Percentiles rank a stretch among this genome's conserved stretches.
These are phyloP conservation scores for Oplegnathus fasciatus DNA, from an alignment of 2,113 vertebrate species.

Conservation along the genomic window DNA sequence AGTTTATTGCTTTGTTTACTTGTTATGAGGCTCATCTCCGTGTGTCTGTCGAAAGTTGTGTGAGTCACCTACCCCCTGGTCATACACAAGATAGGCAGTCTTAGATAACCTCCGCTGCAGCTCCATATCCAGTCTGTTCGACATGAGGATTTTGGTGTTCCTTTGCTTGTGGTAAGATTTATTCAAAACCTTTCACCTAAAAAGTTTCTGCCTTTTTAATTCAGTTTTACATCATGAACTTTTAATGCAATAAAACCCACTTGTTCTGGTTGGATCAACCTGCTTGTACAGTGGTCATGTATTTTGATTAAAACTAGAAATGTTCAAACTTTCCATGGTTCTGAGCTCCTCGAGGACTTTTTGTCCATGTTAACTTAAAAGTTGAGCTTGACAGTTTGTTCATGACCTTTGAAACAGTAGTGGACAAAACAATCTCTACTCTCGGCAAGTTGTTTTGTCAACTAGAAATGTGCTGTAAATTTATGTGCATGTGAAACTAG, in stretches of 20 bases:
- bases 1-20: conserved; percentile 29
- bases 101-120: conserved; percentile 11
- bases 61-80: conserved; percentile 11
- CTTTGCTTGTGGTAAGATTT: not conserved
- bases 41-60: not conserved
- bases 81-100: not conserved
- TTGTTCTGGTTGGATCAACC: not conserved
- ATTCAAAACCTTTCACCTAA: not conserved
- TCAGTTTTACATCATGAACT: not conserved
- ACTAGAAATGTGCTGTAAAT: not conserved
- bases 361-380: too few relatives aligned
- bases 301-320: not conserved
- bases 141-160: not conserved
- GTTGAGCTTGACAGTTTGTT: not conserved
- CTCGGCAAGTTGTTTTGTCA: not conserved
- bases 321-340: not conserved
- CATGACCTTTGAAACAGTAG: too few relatives aligned
- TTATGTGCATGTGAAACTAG: not conserved
- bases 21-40: not conserved
- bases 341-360: not conserved
- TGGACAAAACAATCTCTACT: too few relatives aligned
- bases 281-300: not conserved
- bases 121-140: conserved; percentile 1
- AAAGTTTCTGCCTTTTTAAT: not conserved
- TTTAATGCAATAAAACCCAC: not conserved